Base-by-base conservation (phyloP, 2,797 vertebrate genomes). In the Austrolebias charrua region DNA sequence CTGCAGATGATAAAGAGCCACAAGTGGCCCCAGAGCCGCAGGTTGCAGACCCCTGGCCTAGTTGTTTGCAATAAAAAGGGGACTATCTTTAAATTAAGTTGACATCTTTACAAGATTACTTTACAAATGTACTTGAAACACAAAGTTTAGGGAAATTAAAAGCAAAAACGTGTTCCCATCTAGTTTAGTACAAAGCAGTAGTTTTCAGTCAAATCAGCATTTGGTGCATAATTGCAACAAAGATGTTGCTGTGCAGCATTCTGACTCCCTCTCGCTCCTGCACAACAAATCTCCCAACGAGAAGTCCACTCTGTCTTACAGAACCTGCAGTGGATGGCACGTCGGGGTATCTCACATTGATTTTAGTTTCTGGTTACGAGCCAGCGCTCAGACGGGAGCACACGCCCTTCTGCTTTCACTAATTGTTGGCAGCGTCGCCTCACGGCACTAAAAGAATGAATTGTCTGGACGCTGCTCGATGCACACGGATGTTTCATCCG, bases 351-450 rank as follows among this genome's bases (percentile, higher is more conserved):
- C 57, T 69, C 60, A 0, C 71, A 81, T 78, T 48, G 80, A 83
- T 86, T 80, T 56, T 24, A 46, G 64, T 60, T 12, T 7, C 63
- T 64, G 64, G 68, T 60, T 11, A 14, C 0, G 1, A 29, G 73
- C 75, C 82, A 81, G 52, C 29, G 62, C 60, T 16, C 0, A 15
- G 55, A 62, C 12, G 38, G n/a, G 51, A 64, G 4, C 55, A 53
- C 70, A 29, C 71, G 47, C 63, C 69, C 64, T 28, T 71, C 65
- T 69, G 82, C 80, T 86, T 69, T 60, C 1, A 67, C 62, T 80
- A 69, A 86, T 84, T 85, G 81, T 71, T 85, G 79, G 78, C 83
- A 75, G 50, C 38, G 2, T 40, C 4, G 16, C 52, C 53, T n/a
- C 60, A 49, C 54, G 55, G n/a, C 29, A 31, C 40, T 54, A 15